Base-by-base conservation (phyloP, 1,140 invertebrate genomes). In the Pogonognathellus flavescens region DNA sequence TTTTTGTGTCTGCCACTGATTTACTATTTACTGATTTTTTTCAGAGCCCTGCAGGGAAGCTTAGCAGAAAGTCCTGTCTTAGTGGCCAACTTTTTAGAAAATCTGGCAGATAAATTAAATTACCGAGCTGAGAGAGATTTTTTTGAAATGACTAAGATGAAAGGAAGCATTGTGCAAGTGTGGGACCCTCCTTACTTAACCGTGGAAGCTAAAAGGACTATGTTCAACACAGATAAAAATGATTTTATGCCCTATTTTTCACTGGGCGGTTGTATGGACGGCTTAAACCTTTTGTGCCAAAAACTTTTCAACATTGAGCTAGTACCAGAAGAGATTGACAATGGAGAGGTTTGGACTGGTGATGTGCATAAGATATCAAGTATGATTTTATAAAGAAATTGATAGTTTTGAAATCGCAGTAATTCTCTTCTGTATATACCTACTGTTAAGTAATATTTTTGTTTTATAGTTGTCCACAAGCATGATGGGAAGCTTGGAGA, bases 221-320 rank as follows among this genome's bases (percentile, higher is more conserved):
- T 94, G 89, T 91, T 96, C 0, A 92, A 95, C 86, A 93, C 93
- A 5, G 93, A 93, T 1, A 92, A 92, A 59, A 90, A 90, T 50
- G 95, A 97, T 89, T 96, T 95, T 89, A 92, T 94, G 57, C 95
- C 96, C 0, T 99, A 98, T 90, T 98, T 99, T 90, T 98, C 97
- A 0, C 91, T 99, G 0, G 98, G 98, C 10, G 93, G 94, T 80
- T 98, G 97, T 89, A 99, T 99, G 97, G 97, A 99, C 89, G 98
- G 98, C 0, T 91, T 99, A 5, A 97, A 97, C 91, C 93, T 94
- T 89, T 91, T 99, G 10, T 95, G 97, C 55, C 92, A 95, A 81
- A 92, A 93, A 60, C 91, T 99, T 0, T 98, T 95, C 90, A 95
- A 94, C 6, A 95, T 99, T 41, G 93, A 91, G 7, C 91, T 99